Evolutionary conservation across 1,140 invertebrate genomes (phyloP).

Genomic region (Aphelenchoides fujianensis): DNA sequence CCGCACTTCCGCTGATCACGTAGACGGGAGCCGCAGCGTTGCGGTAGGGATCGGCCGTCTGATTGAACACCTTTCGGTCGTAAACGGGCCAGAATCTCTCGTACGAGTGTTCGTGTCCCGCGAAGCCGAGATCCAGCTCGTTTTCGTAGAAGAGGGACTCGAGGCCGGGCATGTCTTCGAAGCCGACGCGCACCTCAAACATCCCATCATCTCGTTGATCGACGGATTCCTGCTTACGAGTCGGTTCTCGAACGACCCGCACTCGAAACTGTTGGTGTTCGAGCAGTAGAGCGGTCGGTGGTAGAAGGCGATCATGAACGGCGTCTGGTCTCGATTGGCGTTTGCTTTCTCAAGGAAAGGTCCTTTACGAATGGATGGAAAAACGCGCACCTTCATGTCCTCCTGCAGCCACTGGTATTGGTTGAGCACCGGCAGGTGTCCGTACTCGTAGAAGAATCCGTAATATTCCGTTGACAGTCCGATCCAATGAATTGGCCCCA

Average conservation of each 20-base stretch:
- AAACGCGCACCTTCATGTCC: slow-evolving; percentile 33
- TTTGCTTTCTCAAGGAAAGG: slow-evolving; percentile 58
- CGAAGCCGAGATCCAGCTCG: slow-evolving; percentile 84
- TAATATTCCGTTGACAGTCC: slow-evolving; percentile 89
- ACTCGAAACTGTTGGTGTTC: slow-evolving; percentile 80
- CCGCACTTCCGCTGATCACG: slow-evolving; percentile 86
- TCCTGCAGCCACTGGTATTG: slow-evolving; percentile 88
- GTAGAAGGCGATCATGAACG: slow-evolving; percentile 88
- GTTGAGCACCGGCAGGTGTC: slow-evolving; percentile 75
- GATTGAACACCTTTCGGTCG: slow-evolving; percentile 64
- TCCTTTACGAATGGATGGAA: too few relatives aligned
- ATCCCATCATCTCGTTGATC: too few relatives aligned
- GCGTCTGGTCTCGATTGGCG: slow-evolving; percentile 70
- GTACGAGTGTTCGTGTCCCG: slow-evolving; percentile 87
- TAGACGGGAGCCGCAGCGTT: slow-evolving; percentile 86
- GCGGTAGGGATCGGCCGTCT: slow-evolving; percentile 73
- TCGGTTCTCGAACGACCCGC: slow-evolving; percentile 70
- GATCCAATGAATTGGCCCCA: slow-evolving; percentile 86
- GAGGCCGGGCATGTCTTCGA: slow-evolving; percentile 65
- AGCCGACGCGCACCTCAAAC: slow-evolving; percentile 48
- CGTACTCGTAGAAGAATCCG: slow-evolving; percentile 74
- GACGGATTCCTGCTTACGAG: slow-evolving; percentile 36
- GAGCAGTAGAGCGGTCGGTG: slow-evolving; percentile 96
- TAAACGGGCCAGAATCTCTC: slow-evolving; percentile 36
- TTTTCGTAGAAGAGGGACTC: slow-evolving; percentile 80